Evolutionary conservation across 2,113 vertebrate species (phyloP), one percentile per base, ranked within the genome.

Genomic region (Zosterops hypoxanthus): DNA sequence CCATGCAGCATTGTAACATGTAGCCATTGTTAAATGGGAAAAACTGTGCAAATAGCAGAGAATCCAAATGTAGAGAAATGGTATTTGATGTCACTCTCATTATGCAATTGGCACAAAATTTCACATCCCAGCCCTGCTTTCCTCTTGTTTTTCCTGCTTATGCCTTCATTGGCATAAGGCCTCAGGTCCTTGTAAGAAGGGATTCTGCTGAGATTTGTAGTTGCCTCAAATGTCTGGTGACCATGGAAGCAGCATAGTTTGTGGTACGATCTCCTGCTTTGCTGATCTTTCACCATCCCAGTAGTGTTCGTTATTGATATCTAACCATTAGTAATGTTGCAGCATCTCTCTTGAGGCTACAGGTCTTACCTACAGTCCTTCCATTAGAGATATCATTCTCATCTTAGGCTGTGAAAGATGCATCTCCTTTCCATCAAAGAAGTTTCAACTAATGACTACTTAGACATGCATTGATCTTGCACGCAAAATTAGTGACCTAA

Each of bases 11-110:
- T 39, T 88, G 72, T 92, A 88, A 83, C 31, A 89, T 89, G 89
- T 50, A 86, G 82, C 63, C 57, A 94, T 92, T 86, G 82, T 89
- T 87, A 92, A 90, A 88, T 65, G 63, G 76, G 70, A 24, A 75
- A 82, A 82, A 47, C 28, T 60, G n/a, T 81, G 42, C 60, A 83
- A 84, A 73, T 49, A 92, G 81, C 8, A 64, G 85, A 95, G 65
- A 79, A 66, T 17, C 5, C 39, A 46, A 90, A 83, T 18, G 36
- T 42, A 59, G n/a, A 94, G 29, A 92, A 80, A 53, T 25, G 21
- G 41, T 65, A 57, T 53, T 57, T 90, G 19, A 6, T 71, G 34
- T 49, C 50, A 63, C 50, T 69, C 64, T 73, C 36, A 49, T 65
- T 61, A 61, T 66, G 70, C 20, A 86, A 33, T 19, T 8, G 23